Evolutionary conservation across 2,113 vertebrate genomes (phyloP), one percentile per base, ranked within the genome.

Genomic region (Cryptotis parvus): DNA sequence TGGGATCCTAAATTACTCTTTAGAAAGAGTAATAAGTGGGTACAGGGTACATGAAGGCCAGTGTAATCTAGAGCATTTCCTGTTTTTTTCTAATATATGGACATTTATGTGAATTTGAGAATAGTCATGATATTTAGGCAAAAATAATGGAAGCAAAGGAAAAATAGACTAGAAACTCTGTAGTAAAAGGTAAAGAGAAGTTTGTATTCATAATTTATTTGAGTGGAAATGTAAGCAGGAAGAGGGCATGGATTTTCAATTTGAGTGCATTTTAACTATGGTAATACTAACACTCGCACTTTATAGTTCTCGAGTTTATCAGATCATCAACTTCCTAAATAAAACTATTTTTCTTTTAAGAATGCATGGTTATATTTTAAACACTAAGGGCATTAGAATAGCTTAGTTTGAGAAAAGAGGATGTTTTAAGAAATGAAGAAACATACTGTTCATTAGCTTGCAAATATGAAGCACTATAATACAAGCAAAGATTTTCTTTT

Each of bases 331-430:
- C 26, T 78, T 69, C 52, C 6, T 82, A 82, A 92, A 68, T 84
- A 91, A 78, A 91, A 61, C 8, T 81, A 24, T 72, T 83, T 49
- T 88, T 9, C 69, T 94, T 73, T 89, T 77, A 88, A 77, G 29
- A 72, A 91, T 96, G 5, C 14, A 33, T 6, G 11, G 9, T 31
- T 84, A 0, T 9, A 43, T 94, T 94, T 91, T 88, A 80, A 82
- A 79, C 37, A 94, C 43, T 75, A 84, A 92, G 49, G 3, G 1
- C 31, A 85, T 80, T 82, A 79, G 82, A 82, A 49, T n/a, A 89
- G 63, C 91, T 94, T 83, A 90, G 41, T 3, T 26, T 74, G 26
- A 84, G 58, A 92, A 85, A 84, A 91, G 72, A 84, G 66, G 43
- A 87, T 37, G 74, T 84, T 88, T 75, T 45, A 88, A 86, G 83